A percentile compares a stretch with the other conserved stretches of the same genome.
phyloP scores from a whole-genome alignment of 2,797 vertebrate genomes.

The Dromococcyx pavoninus region DNA sequence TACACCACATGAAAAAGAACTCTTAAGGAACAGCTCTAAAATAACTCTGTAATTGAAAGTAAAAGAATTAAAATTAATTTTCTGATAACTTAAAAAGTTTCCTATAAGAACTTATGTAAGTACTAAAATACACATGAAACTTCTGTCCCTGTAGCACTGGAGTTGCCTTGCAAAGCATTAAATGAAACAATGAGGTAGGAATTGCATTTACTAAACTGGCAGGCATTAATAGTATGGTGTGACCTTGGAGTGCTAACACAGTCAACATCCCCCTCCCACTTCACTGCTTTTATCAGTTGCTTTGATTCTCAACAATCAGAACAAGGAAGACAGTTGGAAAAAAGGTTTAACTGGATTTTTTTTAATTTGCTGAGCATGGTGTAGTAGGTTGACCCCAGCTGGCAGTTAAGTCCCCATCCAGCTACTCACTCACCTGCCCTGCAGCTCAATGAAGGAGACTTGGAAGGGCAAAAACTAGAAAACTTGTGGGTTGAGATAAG shows the following conservation, averaged over 20 bases:
- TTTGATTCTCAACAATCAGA: not conserved
- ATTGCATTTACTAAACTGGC: not conserved
- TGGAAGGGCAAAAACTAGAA: not conserved
- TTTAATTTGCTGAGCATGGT: not conserved
- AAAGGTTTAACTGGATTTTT: not conserved
- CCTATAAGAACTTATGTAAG: not conserved
- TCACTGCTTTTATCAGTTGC: not conserved
- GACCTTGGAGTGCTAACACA: not conserved
- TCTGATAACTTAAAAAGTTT: not conserved
- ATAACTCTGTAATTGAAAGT: not conserved
- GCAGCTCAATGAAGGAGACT: not conserved
- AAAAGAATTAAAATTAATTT: not conserved
- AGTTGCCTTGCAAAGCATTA: not conserved
- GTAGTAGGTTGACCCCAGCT: not conserved
- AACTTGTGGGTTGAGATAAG: not conserved
- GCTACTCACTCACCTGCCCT: accelerated
- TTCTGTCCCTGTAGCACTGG: not conserved
- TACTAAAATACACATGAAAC: not conserved
- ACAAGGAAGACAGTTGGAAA: not conserved
- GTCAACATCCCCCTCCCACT: not conserved
- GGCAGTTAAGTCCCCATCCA: not conserved
- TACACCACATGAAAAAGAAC: not conserved
- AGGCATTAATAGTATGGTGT: not conserved
- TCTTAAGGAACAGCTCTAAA: not conserved
- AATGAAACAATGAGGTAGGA: not conserved